Conservation (phyloP, 2,113 vertebrate species). For the Oxygymnocypris stewartii region DNA sequence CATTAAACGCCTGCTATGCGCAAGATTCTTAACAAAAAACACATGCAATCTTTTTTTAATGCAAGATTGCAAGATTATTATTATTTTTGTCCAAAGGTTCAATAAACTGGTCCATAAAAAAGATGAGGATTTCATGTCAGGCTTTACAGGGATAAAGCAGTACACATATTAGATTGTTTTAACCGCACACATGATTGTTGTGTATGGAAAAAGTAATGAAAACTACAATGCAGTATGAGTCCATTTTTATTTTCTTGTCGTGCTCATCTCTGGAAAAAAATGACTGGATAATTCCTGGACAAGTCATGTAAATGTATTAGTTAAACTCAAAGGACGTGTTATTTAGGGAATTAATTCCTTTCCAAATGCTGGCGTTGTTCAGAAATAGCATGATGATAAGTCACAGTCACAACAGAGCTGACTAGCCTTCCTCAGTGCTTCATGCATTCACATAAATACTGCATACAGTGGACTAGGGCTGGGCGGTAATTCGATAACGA, state of each 20-base stretch:
- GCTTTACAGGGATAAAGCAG: neutral
- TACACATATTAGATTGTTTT: neutral
- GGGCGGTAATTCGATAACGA: too few species aligned
- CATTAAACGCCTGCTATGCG: too few species aligned
- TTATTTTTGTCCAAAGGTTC: too few species aligned
- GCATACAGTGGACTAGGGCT: neutral
- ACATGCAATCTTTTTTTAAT: too few species aligned
- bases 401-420: constrained; percentile 2
- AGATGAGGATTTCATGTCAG: too few species aligned
- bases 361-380: neutral
- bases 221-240: neutral
- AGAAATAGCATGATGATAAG: neutral
- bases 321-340: neutral
- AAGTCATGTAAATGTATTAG: neutral
- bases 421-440: neutral
- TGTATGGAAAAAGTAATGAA: too few species aligned
- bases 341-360: neutral
- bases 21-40: too few species aligned
- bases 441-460: neutral
- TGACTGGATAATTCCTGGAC: neutral
- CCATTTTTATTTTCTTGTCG: neutral
- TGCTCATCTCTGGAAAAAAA: neutral
- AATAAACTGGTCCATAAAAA: neutral
- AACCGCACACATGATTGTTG: neutral
- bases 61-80: too few species aligned